Evolutionary conservation across 2,113 vertebrate species (phyloP).

Genomic region (Okapia johnstoni): DNA sequence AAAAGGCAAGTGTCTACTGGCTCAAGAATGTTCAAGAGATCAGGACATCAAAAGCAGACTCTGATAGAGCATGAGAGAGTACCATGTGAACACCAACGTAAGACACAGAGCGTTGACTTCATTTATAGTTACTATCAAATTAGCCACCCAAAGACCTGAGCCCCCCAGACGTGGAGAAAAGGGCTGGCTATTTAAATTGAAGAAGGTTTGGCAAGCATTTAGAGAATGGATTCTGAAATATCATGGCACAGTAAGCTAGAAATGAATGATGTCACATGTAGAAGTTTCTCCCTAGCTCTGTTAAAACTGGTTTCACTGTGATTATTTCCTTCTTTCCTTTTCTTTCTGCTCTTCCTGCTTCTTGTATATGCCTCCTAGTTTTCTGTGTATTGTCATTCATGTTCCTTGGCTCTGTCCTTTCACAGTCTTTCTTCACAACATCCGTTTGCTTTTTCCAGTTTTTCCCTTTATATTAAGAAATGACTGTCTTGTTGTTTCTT

Average conservation of each 20-base stretch:
- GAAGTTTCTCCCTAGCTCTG: not conserved
- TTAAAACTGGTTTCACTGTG: not conserved
- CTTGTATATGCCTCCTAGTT: not conserved
- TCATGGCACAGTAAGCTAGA: not conserved
- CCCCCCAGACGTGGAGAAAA: not conserved
- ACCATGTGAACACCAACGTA: not conserved
- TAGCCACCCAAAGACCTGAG: not conserved
- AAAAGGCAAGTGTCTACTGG: not conserved
- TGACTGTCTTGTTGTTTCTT: not conserved
- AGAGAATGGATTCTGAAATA: not conserved
- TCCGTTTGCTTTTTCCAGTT: not conserved
- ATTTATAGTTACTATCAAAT: not conserved
- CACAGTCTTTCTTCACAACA: not conserved
- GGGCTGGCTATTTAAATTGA: not conserved
- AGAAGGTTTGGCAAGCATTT: not conserved
- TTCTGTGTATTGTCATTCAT: not conserved
- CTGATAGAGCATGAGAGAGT: not conserved
- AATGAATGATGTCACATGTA: not conserved
- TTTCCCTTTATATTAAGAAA: not conserved
- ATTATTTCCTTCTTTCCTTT: not conserved
- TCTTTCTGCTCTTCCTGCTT: not conserved
- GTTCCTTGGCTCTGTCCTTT: not conserved
- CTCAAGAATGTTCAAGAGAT: not conserved
- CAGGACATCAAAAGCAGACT: not conserved
- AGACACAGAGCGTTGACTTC: not conserved